phyloP scores from a whole-genome alignment of 1,140 invertebrate species.

The Ephestia elutella region DNA sequence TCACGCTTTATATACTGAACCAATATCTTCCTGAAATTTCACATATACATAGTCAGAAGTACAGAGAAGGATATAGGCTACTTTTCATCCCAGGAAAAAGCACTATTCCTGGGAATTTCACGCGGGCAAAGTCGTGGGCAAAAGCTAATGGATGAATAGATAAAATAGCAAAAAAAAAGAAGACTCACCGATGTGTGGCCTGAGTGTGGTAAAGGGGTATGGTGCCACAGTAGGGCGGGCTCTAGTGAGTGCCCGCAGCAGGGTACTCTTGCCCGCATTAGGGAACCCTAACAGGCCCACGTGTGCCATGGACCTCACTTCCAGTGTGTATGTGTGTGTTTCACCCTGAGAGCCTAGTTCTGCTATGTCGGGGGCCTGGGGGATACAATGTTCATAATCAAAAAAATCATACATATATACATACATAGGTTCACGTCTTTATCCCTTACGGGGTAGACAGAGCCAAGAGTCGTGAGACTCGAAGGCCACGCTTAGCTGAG shows the following conservation, averaged over 20 bases:
- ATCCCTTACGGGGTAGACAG: too few relatives aligned
- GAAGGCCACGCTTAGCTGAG: too few relatives aligned
- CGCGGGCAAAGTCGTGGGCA: too few relatives aligned
- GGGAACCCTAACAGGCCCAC: conserved; percentile 96
- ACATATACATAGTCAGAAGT: too few relatives aligned
- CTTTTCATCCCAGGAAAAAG: too few relatives aligned
- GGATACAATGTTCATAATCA: not conserved
- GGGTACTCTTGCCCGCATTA: conserved; percentile 97
- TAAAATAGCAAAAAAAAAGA: not conserved
- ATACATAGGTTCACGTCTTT: too few relatives aligned
- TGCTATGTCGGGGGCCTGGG: conserved; percentile 83
- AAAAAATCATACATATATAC: conserved; percentile 1
- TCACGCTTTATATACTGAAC: too few relatives aligned
- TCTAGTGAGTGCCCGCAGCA: conserved; percentile 91
- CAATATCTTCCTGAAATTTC: too few relatives aligned
- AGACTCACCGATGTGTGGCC: conserved; percentile 87
- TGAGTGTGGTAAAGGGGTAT: conserved; percentile 97
- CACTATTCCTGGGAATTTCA: too few relatives aligned
- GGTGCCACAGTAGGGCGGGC: conserved; percentile 95
- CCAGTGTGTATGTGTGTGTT: conserved; percentile 80
- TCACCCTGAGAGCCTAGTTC: conserved; percentile 94
- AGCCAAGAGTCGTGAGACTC: too few relatives aligned
- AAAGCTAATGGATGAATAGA: too few relatives aligned
- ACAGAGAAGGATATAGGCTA: too few relatives aligned
- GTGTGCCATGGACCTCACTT: conserved; percentile 95